These are phyloP conservation scores for Latheticus oryzae DNA, from an alignment of 2,888 invertebrate species.

Conservation along the genomic window DNA sequence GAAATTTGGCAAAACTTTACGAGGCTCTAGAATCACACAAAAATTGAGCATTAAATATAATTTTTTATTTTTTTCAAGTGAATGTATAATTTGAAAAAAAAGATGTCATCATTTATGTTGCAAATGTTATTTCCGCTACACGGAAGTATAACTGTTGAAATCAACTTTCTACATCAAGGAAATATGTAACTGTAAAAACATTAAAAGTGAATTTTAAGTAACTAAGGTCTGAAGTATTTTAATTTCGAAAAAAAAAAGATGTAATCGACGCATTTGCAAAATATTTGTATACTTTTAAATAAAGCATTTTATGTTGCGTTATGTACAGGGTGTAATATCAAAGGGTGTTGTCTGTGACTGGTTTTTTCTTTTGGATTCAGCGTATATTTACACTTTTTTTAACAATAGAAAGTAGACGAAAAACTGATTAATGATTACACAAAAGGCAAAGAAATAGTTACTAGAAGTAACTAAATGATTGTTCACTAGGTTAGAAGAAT, in stretches of 20 bases:
- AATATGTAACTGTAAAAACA: not conserved
- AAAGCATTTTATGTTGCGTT: constrained; percentile 36
- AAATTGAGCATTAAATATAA: no score
- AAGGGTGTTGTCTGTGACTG: constrained; percentile 38
- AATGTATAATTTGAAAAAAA: constrained; percentile 17
- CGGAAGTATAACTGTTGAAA: constrained; percentile 21
- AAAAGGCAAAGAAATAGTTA: constrained; percentile 21
- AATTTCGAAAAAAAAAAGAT: no score
- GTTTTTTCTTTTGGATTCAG: constrained; percentile 14
- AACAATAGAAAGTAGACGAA: constrained; percentile 53
- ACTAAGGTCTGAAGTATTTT: no score
- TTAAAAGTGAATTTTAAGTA: not conserved
- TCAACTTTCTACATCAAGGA: constrained; percentile 1
- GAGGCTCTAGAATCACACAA: constrained; percentile 79
- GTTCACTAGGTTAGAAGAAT: no score
- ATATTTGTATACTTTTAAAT: no score
- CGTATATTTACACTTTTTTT: constrained; percentile 19
- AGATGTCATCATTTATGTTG: constrained; percentile 10
- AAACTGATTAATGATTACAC: constrained; percentile 39
- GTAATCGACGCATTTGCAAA: no score
- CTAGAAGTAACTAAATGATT: constrained; percentile 4
- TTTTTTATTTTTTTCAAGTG: constrained; percentile 10
- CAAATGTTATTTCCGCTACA: constrained; percentile 16
- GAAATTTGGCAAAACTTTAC: constrained; percentile 87
- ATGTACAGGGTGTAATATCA: constrained; percentile 40